Evolutionary conservation across 2,888 invertebrate species (phyloP).

Genomic region (Formica aserva): DNA sequence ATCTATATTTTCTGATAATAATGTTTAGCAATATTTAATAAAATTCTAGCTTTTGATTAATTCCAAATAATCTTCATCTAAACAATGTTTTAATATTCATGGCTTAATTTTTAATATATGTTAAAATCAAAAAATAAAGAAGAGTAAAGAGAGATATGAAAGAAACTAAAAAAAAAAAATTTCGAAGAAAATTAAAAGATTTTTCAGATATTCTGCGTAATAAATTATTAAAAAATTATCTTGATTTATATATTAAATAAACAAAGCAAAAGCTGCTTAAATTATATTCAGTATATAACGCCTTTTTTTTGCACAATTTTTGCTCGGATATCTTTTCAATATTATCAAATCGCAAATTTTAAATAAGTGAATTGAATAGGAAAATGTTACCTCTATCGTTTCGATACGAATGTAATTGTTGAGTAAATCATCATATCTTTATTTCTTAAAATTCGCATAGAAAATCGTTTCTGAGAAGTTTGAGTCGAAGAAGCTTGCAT

Average conservation of each 20-base stretch:
- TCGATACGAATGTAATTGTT: not conserved
- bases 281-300: not conserved
- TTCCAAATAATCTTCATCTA: not conserved
- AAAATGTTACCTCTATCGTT: not conserved
- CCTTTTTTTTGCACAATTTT: not conserved
- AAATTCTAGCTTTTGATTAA: not conserved
- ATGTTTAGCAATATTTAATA: not conserved
- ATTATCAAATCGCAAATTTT: conserved; percentile 9
- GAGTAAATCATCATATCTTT: not conserved
- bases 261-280: not conserved
- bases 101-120: not conserved
- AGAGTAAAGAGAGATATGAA: not conserved
- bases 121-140: not conserved
- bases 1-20: not conserved
- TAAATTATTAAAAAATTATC: not conserved
- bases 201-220: not conserved
- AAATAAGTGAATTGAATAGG: conserved; percentile 5
- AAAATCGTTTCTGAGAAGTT: conserved; percentile 10
- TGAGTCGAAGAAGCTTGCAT: no score
- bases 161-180: not conserved
- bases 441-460: conserved; percentile 3
- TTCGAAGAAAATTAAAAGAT: not conserved
- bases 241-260: not conserved
- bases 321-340: not conserved
- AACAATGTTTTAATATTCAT: not conserved